phyloP scores from a whole-genome alignment of 92 coral and sea anemone genomes.

The Siderastrea siderea region DNA sequence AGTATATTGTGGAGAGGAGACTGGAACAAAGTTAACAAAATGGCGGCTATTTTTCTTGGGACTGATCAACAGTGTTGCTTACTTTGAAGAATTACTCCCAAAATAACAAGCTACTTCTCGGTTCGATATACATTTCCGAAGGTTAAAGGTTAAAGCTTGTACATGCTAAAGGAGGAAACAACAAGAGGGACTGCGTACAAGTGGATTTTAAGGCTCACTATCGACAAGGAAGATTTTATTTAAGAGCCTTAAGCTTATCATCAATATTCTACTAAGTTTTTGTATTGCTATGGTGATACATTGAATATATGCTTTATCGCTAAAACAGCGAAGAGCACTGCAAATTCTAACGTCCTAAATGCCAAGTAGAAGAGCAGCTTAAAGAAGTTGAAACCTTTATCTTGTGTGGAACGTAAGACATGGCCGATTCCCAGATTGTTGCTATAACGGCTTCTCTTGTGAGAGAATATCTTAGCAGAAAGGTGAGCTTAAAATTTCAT shows the following conservation, averaged over 20 bases:
- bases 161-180: background rate
- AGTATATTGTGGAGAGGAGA: background rate
- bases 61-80: background rate
- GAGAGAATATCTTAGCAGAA: conserved; percentile 94
- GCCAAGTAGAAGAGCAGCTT: no score
- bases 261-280: no score
- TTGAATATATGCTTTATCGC: no score
- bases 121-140: background rate
- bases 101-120: background rate
- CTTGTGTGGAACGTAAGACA: background rate
- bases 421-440: conserved; percentile 75
- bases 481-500: conserved; percentile 61
- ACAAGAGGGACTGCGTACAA: background rate
- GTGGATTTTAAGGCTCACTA: background rate
- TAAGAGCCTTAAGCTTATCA: background rate
- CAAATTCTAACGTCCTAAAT: no score
- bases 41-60: conserved; percentile 11
- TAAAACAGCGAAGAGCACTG: no score
- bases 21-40: conserved; percentile 27
- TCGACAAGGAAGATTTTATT: background rate
- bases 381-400: background rate
- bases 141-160: background rate
- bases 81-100: no score
- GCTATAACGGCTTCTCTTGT: conserved; percentile 95
- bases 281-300: no score